A percentile compares a stretch with the other conserved stretches of the same genome.
phyloP scores from a whole-genome alignment of 1,140 invertebrate genomes.

The Drosophila pandora region DNA sequence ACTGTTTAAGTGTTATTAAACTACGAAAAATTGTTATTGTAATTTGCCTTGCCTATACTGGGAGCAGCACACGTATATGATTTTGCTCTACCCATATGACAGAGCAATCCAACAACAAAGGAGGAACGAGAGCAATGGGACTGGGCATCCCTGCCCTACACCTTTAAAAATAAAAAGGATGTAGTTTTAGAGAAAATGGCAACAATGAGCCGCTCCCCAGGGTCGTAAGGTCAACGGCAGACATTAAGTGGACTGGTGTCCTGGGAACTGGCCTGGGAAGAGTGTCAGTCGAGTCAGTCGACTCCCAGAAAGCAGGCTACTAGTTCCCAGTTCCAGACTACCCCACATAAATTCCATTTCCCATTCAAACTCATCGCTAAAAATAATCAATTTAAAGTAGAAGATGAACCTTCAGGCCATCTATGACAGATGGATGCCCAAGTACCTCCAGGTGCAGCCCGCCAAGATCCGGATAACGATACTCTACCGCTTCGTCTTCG shows the following conservation, averaged over 20 bases:
- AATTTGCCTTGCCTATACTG: too few relatives aligned
- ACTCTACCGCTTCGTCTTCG: slow-evolving; percentile 22
- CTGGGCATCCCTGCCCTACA: too few relatives aligned
- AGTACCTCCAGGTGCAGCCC: slow-evolving; percentile 2
- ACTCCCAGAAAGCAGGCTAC: slow-evolving; percentile 28
- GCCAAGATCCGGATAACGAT: slow-evolving; percentile 14
- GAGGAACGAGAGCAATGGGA: too few relatives aligned
- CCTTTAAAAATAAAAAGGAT: too few relatives aligned
- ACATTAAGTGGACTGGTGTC: slow-evolving; percentile 63
- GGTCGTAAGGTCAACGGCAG: slow-evolving; percentile 54
- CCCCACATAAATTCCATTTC: slow-evolving; percentile 16
- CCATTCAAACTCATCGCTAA: background rate
- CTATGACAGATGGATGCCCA: background rate
- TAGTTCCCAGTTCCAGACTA: background rate
- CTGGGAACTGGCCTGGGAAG: slow-evolving; percentile 34
- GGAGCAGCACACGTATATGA: too few relatives aligned
- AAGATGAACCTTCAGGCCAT: background rate
- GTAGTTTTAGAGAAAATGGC: background rate
- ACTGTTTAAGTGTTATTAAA: too few relatives aligned
- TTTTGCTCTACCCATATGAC: too few relatives aligned
- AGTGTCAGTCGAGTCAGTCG: slow-evolving; percentile 46
- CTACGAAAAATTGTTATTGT: too few relatives aligned
- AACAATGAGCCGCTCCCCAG: background rate
- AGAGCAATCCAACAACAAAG: too few relatives aligned
- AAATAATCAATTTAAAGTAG: background rate